Conservation (phyloP, 2,888 invertebrate genomes). For the Epinotia nisella region DNA sequence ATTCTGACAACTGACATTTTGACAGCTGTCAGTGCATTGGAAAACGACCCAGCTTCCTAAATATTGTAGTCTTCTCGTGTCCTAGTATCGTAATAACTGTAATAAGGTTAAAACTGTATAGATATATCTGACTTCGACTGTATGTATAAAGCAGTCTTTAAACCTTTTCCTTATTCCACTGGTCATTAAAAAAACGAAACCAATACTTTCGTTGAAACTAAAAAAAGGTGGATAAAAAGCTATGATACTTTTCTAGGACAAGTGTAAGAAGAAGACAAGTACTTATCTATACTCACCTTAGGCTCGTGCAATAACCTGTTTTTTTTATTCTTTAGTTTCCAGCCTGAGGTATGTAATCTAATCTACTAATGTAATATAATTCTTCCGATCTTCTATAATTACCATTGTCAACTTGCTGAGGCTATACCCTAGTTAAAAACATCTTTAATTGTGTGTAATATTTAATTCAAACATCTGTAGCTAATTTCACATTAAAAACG, state of each 20-base stretch:
- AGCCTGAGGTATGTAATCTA: background rate
- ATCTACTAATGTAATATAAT: background rate
- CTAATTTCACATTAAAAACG: constrained; percentile 57
- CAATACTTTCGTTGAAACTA: background rate
- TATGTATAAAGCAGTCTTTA: no score
- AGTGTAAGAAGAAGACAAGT: background rate
- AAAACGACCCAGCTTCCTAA: background rate
- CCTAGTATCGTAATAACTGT: no score
- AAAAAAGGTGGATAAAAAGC: background rate
- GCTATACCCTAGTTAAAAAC: no score
- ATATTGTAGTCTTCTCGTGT: background rate
- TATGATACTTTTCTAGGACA: no score
- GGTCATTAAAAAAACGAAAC: background rate
- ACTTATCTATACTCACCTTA: background rate
- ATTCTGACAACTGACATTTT: background rate
- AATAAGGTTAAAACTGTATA: background rate
- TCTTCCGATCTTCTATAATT: no score
- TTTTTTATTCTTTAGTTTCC: background rate
- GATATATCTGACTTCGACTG: background rate
- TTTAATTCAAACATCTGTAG: constrained; percentile 44
- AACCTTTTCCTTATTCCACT: background rate
- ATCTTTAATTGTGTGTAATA: no score
- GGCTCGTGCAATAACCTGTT: background rate
- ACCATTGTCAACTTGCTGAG: no score
- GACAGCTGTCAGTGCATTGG: background rate